These are phyloP conservation scores for Penaeus japonicus DNA, from an alignment of 1,140 invertebrate species.

Conservation along the genomic window DNA sequence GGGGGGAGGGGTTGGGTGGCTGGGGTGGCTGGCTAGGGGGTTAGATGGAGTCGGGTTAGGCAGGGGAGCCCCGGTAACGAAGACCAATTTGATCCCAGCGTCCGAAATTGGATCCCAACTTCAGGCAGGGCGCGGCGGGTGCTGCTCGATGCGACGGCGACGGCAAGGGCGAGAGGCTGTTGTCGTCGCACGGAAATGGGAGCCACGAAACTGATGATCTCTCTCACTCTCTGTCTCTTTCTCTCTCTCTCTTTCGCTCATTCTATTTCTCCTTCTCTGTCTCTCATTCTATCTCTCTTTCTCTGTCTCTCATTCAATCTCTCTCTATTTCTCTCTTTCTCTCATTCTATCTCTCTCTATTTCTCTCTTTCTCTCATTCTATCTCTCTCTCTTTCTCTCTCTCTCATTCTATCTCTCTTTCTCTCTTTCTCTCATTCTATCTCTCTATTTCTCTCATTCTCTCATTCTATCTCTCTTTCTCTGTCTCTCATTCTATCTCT, in stretches of 20 bases:
- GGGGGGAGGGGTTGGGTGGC: no score
- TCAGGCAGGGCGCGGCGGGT: background rate
- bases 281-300: background rate
- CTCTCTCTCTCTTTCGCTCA: background rate
- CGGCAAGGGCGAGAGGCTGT: background rate
- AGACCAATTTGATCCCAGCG: slow-evolving; percentile 43
- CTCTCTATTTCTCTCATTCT: background rate
- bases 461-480: background rate
- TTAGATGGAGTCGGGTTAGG: no score
- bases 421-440: background rate
- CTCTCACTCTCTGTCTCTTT: background rate
- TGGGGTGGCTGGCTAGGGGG: background rate
- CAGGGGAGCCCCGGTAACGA: background rate
- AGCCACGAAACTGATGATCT: no score
- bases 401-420: background rate
- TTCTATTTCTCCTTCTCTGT: background rate
- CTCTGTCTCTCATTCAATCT: background rate
- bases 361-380: background rate
- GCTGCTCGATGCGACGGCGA: background rate
- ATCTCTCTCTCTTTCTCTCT: background rate
- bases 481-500: background rate
- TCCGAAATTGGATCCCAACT: slow-evolving; percentile 42
- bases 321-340: background rate
- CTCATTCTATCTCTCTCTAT: background rate
- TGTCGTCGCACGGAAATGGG: background rate